phyloP scores from a whole-genome alignment of 2,888 invertebrate genomes.

The Cantharis nigra region DNA sequence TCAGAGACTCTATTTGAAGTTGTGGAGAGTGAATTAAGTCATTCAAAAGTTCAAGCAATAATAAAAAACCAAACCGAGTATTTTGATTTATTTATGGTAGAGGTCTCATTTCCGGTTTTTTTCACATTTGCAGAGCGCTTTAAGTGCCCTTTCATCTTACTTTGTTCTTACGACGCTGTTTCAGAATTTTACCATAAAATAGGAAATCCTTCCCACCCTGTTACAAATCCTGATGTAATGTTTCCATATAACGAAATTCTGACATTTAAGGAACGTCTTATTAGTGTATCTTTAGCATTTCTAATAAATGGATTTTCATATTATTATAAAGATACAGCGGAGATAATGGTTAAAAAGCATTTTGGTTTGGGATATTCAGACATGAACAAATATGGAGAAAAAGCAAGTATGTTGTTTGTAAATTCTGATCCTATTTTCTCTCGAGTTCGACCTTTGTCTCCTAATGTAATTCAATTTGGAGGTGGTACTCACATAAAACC shows the following conservation, averaged over 20 bases:
- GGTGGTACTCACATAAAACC: slow-evolving; percentile 42
- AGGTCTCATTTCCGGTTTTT: not conserved
- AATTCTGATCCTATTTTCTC: slow-evolving; percentile 47
- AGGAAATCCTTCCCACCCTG: not conserved
- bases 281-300: not conserved
- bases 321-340: not conserved
- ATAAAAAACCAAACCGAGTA: not conserved
- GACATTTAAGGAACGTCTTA: not conserved
- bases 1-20: not conserved
- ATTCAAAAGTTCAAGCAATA: not conserved
- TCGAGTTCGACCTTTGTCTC: slow-evolving; percentile 42
- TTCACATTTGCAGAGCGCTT: not conserved
- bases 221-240: not conserved
- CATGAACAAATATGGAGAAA: slow-evolving; percentile 38
- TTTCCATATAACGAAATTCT: not conserved
- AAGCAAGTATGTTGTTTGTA: slow-evolving; percentile 46
- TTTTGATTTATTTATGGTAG: not conserved
- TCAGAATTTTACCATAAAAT: not conserved
- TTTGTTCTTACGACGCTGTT: not conserved
- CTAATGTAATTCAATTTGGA: slow-evolving; percentile 45
- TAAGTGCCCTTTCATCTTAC: not conserved
- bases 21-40: not conserved
- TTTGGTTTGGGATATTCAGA: slow-evolving; percentile 44
- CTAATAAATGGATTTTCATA: not conserved
- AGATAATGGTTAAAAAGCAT: slow-evolving; percentile 32